phyloP scores from a whole-genome alignment of 2,113 vertebrate genomes.

The Odontesthes bonariensis region DNA sequence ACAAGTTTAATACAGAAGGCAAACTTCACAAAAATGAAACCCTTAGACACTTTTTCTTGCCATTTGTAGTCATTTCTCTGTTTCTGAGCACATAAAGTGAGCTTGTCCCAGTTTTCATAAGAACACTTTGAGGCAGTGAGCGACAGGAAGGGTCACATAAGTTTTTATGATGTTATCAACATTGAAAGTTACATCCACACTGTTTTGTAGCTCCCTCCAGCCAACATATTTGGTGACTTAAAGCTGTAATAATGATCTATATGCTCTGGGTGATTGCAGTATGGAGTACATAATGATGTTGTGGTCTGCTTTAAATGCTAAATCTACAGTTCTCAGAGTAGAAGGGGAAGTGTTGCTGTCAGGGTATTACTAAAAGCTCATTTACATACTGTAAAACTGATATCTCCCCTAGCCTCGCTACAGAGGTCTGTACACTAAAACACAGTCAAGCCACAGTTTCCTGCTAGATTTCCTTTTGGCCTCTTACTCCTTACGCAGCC shows the following conservation, averaged over 20 bases:
- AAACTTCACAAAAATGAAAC: neutral
- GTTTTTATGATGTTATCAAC: slow-evolving; percentile 33
- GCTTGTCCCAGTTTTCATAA: slow-evolving; percentile 33
- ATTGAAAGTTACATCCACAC: slow-evolving; percentile 25
- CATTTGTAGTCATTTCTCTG: neutral
- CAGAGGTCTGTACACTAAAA: slow-evolving; percentile 5
- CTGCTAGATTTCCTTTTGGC: slow-evolving; percentile 24
- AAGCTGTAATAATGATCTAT: slow-evolving; percentile 39
- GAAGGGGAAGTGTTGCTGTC: slow-evolving; percentile 20
- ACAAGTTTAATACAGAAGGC: neutral
- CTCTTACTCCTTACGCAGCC: slow-evolving; percentile 1
- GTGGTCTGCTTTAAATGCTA: slow-evolving; percentile 42
- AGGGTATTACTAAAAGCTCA: slow-evolving; percentile 23
- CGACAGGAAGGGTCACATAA: slow-evolving; percentile 29
- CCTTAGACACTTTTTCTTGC: neutral
- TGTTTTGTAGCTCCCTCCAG: slow-evolving; percentile 32
- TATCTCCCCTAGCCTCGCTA: slow-evolving; percentile 8
- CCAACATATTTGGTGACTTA: slow-evolving; percentile 24
- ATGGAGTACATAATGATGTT: slow-evolving; percentile 21
- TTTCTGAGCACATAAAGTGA: slow-evolving; percentile 10
- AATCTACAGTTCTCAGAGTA: slow-evolving; percentile 33
- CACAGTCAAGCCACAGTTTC: slow-evolving; percentile 10
- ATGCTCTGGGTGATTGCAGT: slow-evolving; percentile 16
- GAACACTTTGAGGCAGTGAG: slow-evolving; percentile 16
- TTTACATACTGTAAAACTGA: slow-evolving; percentile 25